These are phyloP conservation scores for Drosophila limbata DNA, from an alignment of 2,888 invertebrate genomes.

Conservation along the genomic window DNA sequence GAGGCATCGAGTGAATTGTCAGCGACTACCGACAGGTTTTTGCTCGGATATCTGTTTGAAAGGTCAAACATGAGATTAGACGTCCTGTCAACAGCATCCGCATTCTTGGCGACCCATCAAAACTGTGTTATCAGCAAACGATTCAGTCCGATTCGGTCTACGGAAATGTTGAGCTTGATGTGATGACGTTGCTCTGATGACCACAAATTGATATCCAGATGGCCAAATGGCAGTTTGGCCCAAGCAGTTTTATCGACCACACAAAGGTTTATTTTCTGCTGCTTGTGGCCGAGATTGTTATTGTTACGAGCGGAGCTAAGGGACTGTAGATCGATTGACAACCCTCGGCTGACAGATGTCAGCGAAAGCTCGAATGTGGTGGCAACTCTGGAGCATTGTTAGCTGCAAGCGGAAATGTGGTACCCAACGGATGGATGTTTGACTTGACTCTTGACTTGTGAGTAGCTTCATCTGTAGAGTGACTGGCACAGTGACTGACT, in stretches of 20 bases:
- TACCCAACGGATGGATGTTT: slow-evolving; percentile 44
- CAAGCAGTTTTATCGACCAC: slow-evolving; percentile 18
- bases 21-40: slow-evolving; percentile 35
- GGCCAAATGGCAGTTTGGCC: slow-evolving; percentile 21
- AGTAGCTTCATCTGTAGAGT: slow-evolving; percentile 2
- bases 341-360: slow-evolving; percentile 23
- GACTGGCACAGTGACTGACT: slow-evolving; percentile 13
- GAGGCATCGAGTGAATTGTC: slow-evolving; percentile 41
- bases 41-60: slow-evolving; percentile 27
- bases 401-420: slow-evolving; percentile 37
- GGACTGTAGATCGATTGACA: slow-evolving; percentile 41
- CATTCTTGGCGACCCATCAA: slow-evolving; percentile 14
- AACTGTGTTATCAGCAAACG: slow-evolving; percentile 12
- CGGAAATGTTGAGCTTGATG: slow-evolving; percentile 55
- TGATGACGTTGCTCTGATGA: slow-evolving; percentile 48
- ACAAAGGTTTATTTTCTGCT: slow-evolving; percentile 16
- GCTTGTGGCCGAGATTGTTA: slow-evolving; percentile 12
- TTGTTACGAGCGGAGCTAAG: slow-evolving; percentile 9
- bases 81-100: slow-evolving; percentile 60
- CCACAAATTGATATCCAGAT: slow-evolving; percentile 67
- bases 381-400: slow-evolving; percentile 50
- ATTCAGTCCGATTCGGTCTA: slow-evolving; percentile 11
- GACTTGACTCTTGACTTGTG: slow-evolving; percentile 24
- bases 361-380: slow-evolving; percentile 33
- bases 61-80: slow-evolving; percentile 48